A percentile compares a stretch with the other conserved stretches of the same genome.
Conservation (phyloP, 92 coral and sea anemone genomes). For the Zoanthus gigantus region DNA sequence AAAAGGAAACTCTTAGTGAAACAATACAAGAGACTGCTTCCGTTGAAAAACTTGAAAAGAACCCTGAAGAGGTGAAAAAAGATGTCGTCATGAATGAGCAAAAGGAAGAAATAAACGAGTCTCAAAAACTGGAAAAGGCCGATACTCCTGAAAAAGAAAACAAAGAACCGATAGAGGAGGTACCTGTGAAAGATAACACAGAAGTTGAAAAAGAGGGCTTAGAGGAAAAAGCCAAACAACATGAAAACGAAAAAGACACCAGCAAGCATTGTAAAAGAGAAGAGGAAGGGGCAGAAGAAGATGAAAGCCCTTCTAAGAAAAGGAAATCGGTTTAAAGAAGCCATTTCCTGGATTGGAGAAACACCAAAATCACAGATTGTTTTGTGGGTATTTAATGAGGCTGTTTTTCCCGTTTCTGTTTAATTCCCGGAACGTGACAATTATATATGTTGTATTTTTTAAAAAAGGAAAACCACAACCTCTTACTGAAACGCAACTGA, state of each 20-base stretch:
- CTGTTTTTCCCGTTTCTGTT: background rate
- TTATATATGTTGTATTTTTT: conserved; percentile 20
- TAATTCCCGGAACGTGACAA: conserved; percentile 4
- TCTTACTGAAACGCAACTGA: background rate
- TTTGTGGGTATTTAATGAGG: conserved; percentile 21
- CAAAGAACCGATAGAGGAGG: conserved; percentile 53
- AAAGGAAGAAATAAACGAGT: conserved; percentile 43
- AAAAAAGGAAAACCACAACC: background rate
- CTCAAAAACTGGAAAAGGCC: conserved; percentile 62
- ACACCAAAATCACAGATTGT: background rate
- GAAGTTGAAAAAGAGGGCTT: conserved; percentile 31
- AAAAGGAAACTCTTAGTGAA: conserved; percentile 49
- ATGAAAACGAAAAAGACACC: conserved; percentile 7
- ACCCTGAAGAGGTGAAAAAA: background rate
- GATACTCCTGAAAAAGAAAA: conserved; percentile 47
- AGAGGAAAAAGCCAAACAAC: conserved; percentile 24
- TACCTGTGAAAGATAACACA: background rate
- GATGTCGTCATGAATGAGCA: background rate
- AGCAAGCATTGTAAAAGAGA: conserved; percentile 8
- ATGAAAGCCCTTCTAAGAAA: conserved; percentile 77
- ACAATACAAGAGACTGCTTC: conserved; percentile 22
- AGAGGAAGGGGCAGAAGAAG: conserved; percentile 63
- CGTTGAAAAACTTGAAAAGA: conserved; percentile 14
- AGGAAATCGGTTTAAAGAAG: conserved; percentile 61
- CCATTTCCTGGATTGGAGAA: background rate